Percentiles rank a stretch among this genome's conserved stretches.
These are phyloP conservation scores for Ridgeia piscesae DNA, from an alignment of 1,140 invertebrate species.

Conservation along the genomic window DNA sequence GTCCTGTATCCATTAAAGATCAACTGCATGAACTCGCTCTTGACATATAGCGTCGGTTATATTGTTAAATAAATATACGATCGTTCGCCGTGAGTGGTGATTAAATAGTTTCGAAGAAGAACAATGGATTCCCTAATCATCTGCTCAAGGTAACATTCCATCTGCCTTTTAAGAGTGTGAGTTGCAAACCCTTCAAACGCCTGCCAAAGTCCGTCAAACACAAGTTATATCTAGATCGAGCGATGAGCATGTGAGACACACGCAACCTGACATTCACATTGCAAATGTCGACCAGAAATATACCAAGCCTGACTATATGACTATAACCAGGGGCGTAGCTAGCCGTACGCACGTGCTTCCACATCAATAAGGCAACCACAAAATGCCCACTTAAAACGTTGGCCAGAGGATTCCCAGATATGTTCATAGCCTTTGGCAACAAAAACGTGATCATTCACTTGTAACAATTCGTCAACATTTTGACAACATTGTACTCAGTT, in stretches of 20 bases:
- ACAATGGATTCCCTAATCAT: not conserved
- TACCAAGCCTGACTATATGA: too few relatives aligned
- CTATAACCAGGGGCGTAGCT: too few relatives aligned
- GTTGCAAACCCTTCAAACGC: not conserved
- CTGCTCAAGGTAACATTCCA: not conserved
- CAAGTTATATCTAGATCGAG: not conserved
- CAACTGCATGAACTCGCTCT: not conserved
- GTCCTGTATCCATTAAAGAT: not conserved
- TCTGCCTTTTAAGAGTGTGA: not conserved
- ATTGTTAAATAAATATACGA: not conserved
- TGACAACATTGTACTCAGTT: too few relatives aligned
- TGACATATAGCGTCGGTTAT: not conserved
- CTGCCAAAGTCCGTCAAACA: not conserved
- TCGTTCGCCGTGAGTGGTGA: not conserved
- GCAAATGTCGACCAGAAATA: too few relatives aligned
- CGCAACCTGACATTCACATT: not conserved
- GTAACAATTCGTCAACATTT: too few relatives aligned
- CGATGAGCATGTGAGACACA: not conserved
- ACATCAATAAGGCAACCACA: too few relatives aligned
- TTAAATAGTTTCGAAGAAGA: not conserved
- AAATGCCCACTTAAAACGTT: too few relatives aligned
- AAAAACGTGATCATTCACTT: too few relatives aligned
- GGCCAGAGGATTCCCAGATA: too few relatives aligned
- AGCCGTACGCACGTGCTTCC: too few relatives aligned
- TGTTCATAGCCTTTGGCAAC: too few relatives aligned